Conservation (phyloP, 2,888 invertebrate genomes). For the Gymnocheta viridis region DNA sequence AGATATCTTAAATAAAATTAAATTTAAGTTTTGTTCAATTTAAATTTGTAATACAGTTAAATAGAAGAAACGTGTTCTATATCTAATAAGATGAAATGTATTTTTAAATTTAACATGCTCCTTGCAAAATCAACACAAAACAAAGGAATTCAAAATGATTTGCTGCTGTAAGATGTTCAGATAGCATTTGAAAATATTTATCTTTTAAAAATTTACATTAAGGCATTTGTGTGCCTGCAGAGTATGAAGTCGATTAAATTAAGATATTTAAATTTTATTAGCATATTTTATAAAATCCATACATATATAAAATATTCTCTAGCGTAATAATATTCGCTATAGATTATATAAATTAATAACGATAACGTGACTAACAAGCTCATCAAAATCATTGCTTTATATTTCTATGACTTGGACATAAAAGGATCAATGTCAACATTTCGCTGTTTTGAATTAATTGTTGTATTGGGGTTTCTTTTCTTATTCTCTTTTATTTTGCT, state of each 20-base stretch:
- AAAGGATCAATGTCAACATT: too few relatives aligned
- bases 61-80: conserved; percentile 30
- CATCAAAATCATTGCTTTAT: too few relatives aligned
- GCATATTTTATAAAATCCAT: not conserved
- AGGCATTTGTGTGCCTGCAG: not conserved
- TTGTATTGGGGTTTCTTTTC: too few relatives aligned
- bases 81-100: conserved; percentile 11
- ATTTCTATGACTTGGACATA: too few relatives aligned
- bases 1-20: conserved; percentile 32
- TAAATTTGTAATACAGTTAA: conserved; percentile 19
- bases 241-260: conserved; percentile 32
- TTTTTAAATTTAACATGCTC: not conserved
- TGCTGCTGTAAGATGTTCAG: conserved; percentile 24
- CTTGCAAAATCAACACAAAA: not conserved
- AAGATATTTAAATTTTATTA: conserved; percentile 38
- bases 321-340: not conserved
- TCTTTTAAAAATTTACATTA: not conserved
- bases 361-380: not conserved
- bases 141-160: conserved; percentile 32
- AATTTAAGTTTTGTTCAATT: conserved; percentile 20
- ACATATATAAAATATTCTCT: not conserved
- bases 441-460: too few relatives aligned
- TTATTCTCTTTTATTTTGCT: too few relatives aligned
- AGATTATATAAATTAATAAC: not conserved
- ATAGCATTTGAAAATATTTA: conserved; percentile 38